Evolutionary conservation across 2,888 invertebrate genomes (phyloP).

Genomic region (Rhingia campestris): DNA sequence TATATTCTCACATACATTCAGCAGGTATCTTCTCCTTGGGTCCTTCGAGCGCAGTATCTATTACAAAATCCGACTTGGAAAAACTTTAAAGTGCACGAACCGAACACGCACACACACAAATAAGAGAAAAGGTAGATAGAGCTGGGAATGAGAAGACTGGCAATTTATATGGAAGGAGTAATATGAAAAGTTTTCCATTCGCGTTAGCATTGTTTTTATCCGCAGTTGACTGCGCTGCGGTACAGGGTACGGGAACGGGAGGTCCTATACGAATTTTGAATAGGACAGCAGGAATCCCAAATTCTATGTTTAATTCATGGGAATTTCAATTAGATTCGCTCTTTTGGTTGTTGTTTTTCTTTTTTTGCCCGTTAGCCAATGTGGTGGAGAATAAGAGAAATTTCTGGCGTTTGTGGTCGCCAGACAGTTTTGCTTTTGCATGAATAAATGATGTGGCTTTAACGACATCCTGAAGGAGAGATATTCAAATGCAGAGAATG

Average conservation of each 20-base stretch:
- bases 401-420: slow-evolving; percentile 62
- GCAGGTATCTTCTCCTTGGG: slow-evolving; percentile 20
- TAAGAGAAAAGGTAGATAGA: slow-evolving; percentile 25
- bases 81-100: slow-evolving; percentile 62
- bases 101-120: neutral
- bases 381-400: slow-evolving; percentile 36
- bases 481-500: slow-evolving; percentile 44
- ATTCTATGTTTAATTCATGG: slow-evolving; percentile 73
- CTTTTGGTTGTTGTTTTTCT: slow-evolving; percentile 46
- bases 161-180: slow-evolving; percentile 49
- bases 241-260: neutral
- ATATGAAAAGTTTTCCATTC: slow-evolving; percentile 72
- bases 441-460: slow-evolving; percentile 70
- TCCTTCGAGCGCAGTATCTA: slow-evolving; percentile 26
- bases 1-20: slow-evolving; percentile 30
- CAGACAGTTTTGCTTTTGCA: slow-evolving; percentile 61
- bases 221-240: neutral
- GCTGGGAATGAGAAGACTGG: slow-evolving; percentile 6
- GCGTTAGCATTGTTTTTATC: slow-evolving; percentile 53
- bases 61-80: slow-evolving; percentile 43
- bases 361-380: slow-evolving; percentile 15
- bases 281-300: slow-evolving; percentile 69
- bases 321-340: slow-evolving; percentile 73
- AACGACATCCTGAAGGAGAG: slow-evolving; percentile 27
- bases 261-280: slow-evolving; percentile 59